Percentiles rank a stretch among this genome's conserved stretches.
phyloP scores from a whole-genome alignment of 1,140 invertebrate genomes.

The Sinella curviseta region DNA sequence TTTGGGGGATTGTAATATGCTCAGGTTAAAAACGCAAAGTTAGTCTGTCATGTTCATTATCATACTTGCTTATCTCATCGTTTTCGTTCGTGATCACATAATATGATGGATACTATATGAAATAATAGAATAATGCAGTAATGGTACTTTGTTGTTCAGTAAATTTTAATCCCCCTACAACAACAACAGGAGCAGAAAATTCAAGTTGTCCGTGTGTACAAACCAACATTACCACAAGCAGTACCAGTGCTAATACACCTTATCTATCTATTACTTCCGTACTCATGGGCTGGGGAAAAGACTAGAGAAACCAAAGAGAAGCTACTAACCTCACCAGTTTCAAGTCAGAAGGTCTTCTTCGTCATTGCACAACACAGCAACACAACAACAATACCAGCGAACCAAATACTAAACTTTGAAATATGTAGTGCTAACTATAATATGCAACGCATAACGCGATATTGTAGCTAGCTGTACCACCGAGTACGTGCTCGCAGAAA shows the following conservation, averaged over 20 bases:
- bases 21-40: not conserved
- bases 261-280: not conserved
- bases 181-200: not conserved
- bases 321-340: not conserved
- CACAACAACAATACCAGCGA: too few relatives aligned
- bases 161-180: constrained; percentile 8
- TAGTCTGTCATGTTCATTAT: not conserved
- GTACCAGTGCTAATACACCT: not conserved
- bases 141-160: not conserved
- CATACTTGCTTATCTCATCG: not conserved
- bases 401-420: too few relatives aligned
- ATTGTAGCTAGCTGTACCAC: too few relatives aligned
- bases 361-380: too few relatives aligned
- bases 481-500: too few relatives aligned
- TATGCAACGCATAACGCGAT: too few relatives aligned
- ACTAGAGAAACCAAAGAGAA: not conserved
- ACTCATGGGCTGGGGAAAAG: not conserved
- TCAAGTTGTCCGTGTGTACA: not conserved
- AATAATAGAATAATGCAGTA: not conserved
- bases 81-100: not conserved
- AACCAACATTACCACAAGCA: not conserved
- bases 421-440: too few relatives aligned
- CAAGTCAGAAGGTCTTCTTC: too few relatives aligned
- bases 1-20: not conserved
- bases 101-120: not conserved